Conservation (phyloP, 2,113 vertebrate species). For the Eupsittula cactorum region DNA sequence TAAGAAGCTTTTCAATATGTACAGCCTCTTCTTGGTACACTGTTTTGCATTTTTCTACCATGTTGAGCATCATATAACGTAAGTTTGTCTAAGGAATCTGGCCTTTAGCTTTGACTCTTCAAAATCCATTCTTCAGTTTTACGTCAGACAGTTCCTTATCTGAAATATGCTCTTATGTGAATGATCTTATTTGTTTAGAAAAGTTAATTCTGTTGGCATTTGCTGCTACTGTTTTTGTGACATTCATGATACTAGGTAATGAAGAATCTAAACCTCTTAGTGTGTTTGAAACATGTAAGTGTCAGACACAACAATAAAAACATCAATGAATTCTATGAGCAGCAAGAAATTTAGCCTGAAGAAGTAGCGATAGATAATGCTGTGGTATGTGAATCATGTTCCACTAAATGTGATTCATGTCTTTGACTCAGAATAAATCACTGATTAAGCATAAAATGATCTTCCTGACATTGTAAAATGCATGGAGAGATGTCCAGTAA, state of each 20-base stretch:
- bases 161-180: not conserved
- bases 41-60: not conserved
- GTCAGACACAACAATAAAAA: not conserved
- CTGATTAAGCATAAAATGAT: not conserved
- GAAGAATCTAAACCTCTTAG: not conserved
- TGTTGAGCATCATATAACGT: not conserved
- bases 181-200: not conserved
- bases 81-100: not conserved
- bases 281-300: not conserved
- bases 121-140: not conserved
- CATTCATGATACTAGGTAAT: not conserved
- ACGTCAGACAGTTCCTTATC: not conserved
- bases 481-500: not conserved
- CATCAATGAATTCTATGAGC: not conserved
- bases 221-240: not conserved
- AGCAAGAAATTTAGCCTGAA: not conserved
- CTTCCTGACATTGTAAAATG: not conserved
- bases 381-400: not conserved
- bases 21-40: not conserved
- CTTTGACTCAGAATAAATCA: not conserved
- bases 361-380: not conserved
- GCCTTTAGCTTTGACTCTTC: not conserved
- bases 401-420: not conserved
- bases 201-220: not conserved
- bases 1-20: not conserved